These are phyloP conservation scores for Pungitius pungitius DNA, from an alignment of 2,113 vertebrate genomes.

Conservation along the genomic window DNA sequence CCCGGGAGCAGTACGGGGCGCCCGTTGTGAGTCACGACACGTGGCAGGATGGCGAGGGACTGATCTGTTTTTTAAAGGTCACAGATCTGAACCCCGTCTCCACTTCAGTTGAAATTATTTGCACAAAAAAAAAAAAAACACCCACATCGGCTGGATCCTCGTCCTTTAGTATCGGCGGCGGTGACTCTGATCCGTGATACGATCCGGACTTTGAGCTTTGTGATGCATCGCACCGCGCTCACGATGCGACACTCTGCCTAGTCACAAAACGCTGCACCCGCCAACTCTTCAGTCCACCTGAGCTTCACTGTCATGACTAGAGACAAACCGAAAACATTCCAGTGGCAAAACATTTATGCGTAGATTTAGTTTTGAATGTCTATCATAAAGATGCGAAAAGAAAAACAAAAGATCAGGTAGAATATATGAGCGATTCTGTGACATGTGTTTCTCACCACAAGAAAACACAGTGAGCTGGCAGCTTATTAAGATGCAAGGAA, in stretches of 20 bases:
- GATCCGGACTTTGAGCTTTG: too few species aligned
- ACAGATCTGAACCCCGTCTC: slow-evolving; percentile 23
- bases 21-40: slow-evolving; percentile 37
- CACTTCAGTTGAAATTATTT: neutral
- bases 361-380: slow-evolving; percentile 1
- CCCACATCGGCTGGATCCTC: too few species aligned
- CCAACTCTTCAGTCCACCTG: slow-evolving; percentile 4
- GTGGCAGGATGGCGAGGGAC: slow-evolving; percentile 19
- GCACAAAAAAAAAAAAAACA: too few species aligned
- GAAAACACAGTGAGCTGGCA: neutral
- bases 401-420: neutral
- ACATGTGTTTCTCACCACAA: neutral
- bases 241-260: neutral
- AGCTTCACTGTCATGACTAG: neutral
- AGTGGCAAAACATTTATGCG: neutral
- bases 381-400: neutral
- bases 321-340: neutral
- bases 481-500: neutral
- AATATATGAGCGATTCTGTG: neutral
- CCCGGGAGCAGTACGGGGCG: slow-evolving; percentile 26
- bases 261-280: slow-evolving; percentile 1
- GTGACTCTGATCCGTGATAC: too few species aligned
- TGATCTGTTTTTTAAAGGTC: slow-evolving; percentile 40
- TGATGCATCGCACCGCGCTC: neutral
- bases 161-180: too few species aligned